Conservation (phyloP, 2,888 invertebrate species). For the Conus canariensis region DNA sequence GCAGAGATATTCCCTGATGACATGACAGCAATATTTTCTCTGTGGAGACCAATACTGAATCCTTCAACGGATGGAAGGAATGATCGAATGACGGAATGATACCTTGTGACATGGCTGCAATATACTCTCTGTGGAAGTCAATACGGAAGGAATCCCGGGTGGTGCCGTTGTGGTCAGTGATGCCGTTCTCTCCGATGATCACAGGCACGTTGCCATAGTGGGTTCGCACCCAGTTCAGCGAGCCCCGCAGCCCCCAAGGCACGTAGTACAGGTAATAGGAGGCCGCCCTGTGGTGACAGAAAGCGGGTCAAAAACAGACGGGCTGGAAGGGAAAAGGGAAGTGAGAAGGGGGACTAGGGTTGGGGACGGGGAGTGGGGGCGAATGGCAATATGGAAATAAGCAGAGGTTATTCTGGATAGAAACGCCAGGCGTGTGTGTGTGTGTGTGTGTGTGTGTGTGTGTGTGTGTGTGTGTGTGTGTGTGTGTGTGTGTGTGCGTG, state of each 20-base stretch:
- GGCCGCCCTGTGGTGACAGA: constrained; percentile 46
- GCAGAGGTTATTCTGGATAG: no score
- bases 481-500: no score
- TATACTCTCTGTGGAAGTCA: constrained; percentile 52
- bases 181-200: constrained; percentile 67
- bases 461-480: no score
- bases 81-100: neutral
- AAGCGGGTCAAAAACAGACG: neutral
- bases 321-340: neutral
- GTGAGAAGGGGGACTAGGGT: neutral
- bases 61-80: no score
- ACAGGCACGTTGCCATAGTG: constrained; percentile 59
- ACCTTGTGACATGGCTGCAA: constrained; percentile 59
- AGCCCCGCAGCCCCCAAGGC: constrained; percentile 58
- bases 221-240: constrained; percentile 61
- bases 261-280: constrained; percentile 58
- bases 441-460: no score
- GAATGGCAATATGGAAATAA: neutral
- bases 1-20: no score
- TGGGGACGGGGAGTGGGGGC: neutral
- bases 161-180: constrained; percentile 59
- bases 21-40: no score
- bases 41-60: no score
- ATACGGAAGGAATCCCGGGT: constrained; percentile 53
- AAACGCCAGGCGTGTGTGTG: neutral